phyloP scores from a whole-genome alignment of 2,888 invertebrate genomes.

The Orthosia gracilis region DNA sequence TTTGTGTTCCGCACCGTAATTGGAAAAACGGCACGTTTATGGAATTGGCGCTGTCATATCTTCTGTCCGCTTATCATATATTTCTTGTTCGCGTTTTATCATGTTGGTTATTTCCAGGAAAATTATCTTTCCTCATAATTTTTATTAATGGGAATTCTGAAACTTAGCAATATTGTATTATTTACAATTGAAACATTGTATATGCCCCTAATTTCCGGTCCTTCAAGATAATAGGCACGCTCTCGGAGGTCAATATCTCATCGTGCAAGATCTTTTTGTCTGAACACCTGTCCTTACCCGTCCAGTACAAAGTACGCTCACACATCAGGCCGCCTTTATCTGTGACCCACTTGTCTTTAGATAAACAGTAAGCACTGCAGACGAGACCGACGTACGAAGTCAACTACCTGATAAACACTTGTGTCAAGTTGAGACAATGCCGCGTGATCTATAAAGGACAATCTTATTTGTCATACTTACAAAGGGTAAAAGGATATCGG shows the following conservation, averaged over 20 bases:
- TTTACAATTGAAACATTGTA: background rate
- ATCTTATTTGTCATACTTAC: slow-evolving; percentile 13
- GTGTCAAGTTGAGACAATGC: slow-evolving; percentile 12
- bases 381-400: slow-evolving; percentile 8
- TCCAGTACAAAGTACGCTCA: slow-evolving; percentile 46
- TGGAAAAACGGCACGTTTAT: slow-evolving; percentile 38
- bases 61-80: slow-evolving; percentile 16
- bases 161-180: slow-evolving; percentile 9
- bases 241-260: slow-evolving; percentile 33
- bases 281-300: slow-evolving; percentile 27
- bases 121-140: slow-evolving; percentile 9
- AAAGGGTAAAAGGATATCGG: background rate
- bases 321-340: slow-evolving; percentile 54
- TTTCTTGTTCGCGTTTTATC: slow-evolving; percentile 8
- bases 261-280: slow-evolving; percentile 41
- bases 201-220: slow-evolving; percentile 16
- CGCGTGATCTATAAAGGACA: slow-evolving; percentile 18
- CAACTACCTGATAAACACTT: slow-evolving; percentile 34
- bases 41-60: slow-evolving; percentile 17
- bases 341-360: slow-evolving; percentile 47
- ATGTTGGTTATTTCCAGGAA: slow-evolving; percentile 2
- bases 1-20: slow-evolving; percentile 41
- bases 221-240: slow-evolving; percentile 34
- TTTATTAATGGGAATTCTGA: background rate
- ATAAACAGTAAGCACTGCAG: slow-evolving; percentile 46